Base-by-base conservation (phyloP, 1,140 invertebrate species). In the Zaprionus inermis region DNA sequence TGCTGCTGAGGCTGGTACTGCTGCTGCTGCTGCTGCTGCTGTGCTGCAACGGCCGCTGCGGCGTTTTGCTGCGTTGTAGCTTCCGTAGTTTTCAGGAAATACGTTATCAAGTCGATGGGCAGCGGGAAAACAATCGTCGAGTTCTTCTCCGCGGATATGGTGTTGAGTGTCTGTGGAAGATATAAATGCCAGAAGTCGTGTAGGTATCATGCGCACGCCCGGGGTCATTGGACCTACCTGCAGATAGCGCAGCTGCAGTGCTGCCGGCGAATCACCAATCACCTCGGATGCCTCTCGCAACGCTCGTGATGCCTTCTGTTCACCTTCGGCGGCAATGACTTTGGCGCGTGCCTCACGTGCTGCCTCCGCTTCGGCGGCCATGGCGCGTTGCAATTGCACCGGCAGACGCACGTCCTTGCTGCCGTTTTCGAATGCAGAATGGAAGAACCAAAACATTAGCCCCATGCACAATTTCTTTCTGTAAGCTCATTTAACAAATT, bases 121-220 rank as follows among this genome's bases (percentile, higher is more conserved):
- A 99, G 94, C 22, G 98, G 98, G 93, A 99, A 99, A 65, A 99
- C 97, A 86, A 99, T 99, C 9, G 98, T 99, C 5, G 98, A 99
- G 92, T 99, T 99, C 93, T 99, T 99, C 94, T 99, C 98, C 2
- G 98, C 97, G 49, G 98, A 98, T 92, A 99, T 98, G 10, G 97
- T 97, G 92, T 97, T 99, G 61, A 99, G 93, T 6, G 98, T 98
- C 94, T 99, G 95, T 0, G n/a, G 2, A 24, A 32, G 20, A 28
- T 5, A 28, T 28, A 28, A 2, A 28, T 28, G 24, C 5, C 5
- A 28, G 5, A 28, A 5, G 3, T 28, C 24, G 24, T 28, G 2
- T 38, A 12, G 4, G 28, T 28, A 51, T 12, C n/a, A 70, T 18
- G 38, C n/a, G 2, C 14, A 16, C 5, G 2, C 24, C 3, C 24